phyloP scores from a whole-genome alignment of 1,140 invertebrate species.

The Oryzaephilus surinamensis region DNA sequence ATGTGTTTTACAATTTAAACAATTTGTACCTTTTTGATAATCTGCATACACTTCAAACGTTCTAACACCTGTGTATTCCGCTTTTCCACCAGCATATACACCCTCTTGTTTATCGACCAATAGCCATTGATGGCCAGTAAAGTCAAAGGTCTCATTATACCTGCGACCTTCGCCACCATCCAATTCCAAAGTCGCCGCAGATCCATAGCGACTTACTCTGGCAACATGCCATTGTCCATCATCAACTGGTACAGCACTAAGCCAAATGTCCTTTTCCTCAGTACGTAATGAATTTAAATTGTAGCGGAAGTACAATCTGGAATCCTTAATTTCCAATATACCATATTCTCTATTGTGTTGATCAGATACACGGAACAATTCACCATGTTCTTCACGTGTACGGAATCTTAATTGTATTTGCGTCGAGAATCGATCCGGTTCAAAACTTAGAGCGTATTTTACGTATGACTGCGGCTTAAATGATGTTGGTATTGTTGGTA shows the following conservation, averaged over 20 bases:
- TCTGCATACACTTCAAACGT: conserved; percentile 93
- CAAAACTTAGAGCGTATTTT: conserved; percentile 89
- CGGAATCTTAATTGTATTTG: conserved; percentile 87
- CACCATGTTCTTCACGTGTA: conserved; percentile 84
- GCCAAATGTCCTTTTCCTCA: conserved; percentile 81
- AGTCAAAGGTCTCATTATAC: conserved; percentile 89
- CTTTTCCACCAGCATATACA: conserved; percentile 89
- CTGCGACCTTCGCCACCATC: conserved; percentile 91
- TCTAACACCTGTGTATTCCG: conserved; percentile 83
- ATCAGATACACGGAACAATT: conserved; percentile 84
- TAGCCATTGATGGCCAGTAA: conserved; percentile 84
- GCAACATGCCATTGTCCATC: conserved; percentile 97
- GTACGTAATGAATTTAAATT: conserved; percentile 85
- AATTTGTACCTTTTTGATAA: conserved; percentile 70
- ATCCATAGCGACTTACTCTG: conserved; percentile 78
- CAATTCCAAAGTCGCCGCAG: conserved; percentile 83
- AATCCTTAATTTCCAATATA: conserved; percentile 87
- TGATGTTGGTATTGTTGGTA: conserved; percentile 73
- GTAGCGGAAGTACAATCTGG: conserved; percentile 79
- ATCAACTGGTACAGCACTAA: conserved; percentile 80
- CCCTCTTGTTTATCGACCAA: conserved; percentile 89
- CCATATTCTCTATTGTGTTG: conserved; percentile 92
- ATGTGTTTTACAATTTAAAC: not conserved
- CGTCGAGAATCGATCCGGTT: conserved; percentile 83
- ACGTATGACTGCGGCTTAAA: conserved; percentile 90